Evolutionary conservation across 1,140 invertebrate genomes (phyloP), one percentile per base, ranked within the genome.

Genomic region (Lordiphosa mommai): DNA sequence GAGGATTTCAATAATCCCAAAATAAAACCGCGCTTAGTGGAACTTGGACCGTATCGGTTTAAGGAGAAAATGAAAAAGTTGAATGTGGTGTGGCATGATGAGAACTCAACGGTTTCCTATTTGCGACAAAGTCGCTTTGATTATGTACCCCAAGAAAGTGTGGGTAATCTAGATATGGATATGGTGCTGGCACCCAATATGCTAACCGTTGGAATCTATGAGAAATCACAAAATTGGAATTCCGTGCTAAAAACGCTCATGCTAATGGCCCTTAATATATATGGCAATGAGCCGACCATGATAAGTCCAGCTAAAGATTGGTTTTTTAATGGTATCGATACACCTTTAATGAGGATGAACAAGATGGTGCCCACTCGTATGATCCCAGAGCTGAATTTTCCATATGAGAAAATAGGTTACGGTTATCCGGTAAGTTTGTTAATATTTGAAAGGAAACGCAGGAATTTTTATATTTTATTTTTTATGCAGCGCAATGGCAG

Each of bases 91-190:
- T 95, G 92, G 89, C 90, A 94, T 60, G 89, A 91, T 7, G 89
- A 92, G 53, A 97, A 98, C 89, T 90, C 91, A 1, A 97, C 96
- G 0, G 92, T 99, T 0, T 94, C 93, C 12, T 98, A 95, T 86
- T 88, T 91, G 13, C 94, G 95, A 41, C 92, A 91, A 32, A 92
- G 94, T 72, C 91, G 90, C 13, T 98, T 95, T 92, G 91, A 92
- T 60, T 85, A 70, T 3, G 92, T 94, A 49, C 90, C 88, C 12
- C 89, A 91, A 1, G 89, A 89, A 41, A 97, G 95, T 63, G 93
- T 92, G 47, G 96, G 95, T 1, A 90, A 90, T 2, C 90, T 97
- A 1, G n/a, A n/a, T n/a, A 88, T 91, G 20, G 96, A 98, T 72
- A 88, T 91, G 0, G 90, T 98, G 33, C 93, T 92, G 0, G 94